Base-by-base conservation (phyloP, 1,140 invertebrate species). In the Drosophila busckii region DNA sequence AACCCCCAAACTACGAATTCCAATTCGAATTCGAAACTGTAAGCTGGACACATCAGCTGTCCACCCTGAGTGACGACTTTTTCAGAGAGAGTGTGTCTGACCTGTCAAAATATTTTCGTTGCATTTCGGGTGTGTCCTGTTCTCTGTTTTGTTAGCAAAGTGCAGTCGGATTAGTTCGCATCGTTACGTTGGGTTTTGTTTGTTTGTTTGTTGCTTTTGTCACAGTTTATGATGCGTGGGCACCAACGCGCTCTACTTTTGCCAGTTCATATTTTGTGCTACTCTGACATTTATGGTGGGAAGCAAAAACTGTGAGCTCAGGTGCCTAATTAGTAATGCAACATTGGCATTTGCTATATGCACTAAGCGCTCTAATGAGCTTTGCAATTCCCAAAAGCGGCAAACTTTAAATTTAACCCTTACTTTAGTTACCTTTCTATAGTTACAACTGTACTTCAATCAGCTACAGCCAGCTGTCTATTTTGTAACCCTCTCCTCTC, bases 41-140 rank as follows among this genome's bases (percentile, higher is more conserved):
- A 26, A n/a, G 53, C 60, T 38, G 61, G 42, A 76, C 71, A 59
- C 61, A 44, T 32, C 22, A 55, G 42, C 25, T 3, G 2, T 5
- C 4, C 20, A 32, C 13, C 3, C 2, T 28, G 7, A 31, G 13
- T 15, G 32, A n/a, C n/a, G n/a, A n/a, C 20, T 35, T 22, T 22
- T 20, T 22, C 37, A 22, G 15, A 26, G 35, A 34, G 16, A 29
- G 41, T 55, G 58, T 66, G n/a, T n/a, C n/a, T 44, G 58, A 52
- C 65, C 71, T 80, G 73, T 84, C 71, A 84, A 84, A 84, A 84
- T 84, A 84, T 84, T 84, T 75, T 75, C 49, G 59, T 82, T 82
- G 75, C 75, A 75, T 82, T 82, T 60, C 61, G 75, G 76, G 76
- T 70, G 67, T 76, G 56, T 53, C 49, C 60, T 44, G 17, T 5